Conservation (phyloP, 2,888 invertebrate genomes). For the Oithona nana region DNA sequence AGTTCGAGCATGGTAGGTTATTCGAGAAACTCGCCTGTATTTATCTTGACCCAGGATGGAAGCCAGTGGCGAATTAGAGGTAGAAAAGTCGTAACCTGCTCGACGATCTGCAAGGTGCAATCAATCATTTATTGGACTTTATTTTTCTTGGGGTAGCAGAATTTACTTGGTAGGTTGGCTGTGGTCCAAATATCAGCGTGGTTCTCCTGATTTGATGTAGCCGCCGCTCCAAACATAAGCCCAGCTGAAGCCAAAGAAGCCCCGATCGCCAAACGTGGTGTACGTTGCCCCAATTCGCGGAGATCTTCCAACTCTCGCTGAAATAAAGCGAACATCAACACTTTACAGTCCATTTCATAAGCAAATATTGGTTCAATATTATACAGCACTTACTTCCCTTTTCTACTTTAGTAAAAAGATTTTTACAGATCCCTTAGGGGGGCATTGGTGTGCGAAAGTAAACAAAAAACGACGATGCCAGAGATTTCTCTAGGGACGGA, state of each 20-base stretch:
- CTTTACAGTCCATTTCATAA: no score
- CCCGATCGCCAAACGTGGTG: not conserved
- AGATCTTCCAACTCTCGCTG: no score
- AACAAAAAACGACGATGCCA: no score
- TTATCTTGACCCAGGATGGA: not conserved
- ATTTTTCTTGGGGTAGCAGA: not conserved
- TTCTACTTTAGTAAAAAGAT: no score
- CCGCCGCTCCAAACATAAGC: not conserved
- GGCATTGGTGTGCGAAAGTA: no score
- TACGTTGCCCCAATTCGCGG: no score
- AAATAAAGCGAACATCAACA: no score
- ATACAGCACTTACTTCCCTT: no score
- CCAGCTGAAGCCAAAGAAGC: not conserved
- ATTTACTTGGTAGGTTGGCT: not conserved
- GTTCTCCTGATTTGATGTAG: not conserved
- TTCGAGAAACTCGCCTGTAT: not conserved
- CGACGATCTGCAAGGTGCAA: not conserved
- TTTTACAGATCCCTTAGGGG: no score
- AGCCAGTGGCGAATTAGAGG: not conserved
- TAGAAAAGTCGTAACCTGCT: not conserved
- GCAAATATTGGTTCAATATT: no score
- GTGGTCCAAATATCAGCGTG: not conserved
- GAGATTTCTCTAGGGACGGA: no score
- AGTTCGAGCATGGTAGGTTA: constrained; percentile 3
- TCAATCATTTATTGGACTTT: not conserved